Evolutionary conservation across 2,888 invertebrate species (phyloP).

Genomic region (Cetonia aurata): DNA sequence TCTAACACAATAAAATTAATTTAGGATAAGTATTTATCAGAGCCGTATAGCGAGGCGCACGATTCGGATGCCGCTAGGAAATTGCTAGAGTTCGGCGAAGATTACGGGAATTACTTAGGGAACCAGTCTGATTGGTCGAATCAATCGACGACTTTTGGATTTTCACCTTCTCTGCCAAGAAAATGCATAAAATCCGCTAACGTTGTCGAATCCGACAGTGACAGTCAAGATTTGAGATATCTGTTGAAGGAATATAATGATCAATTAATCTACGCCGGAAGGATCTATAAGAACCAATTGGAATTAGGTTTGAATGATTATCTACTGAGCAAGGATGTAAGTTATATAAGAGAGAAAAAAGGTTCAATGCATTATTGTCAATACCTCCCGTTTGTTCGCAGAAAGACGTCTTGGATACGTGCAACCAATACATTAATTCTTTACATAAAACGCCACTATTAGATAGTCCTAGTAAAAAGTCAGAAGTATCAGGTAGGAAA

Average conservation of each 20-base stretch:
- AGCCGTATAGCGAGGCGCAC: constrained; percentile 88
- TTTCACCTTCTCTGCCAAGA: constrained; percentile 66
- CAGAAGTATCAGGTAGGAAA: constrained; percentile 64
- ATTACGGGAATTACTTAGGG: constrained; percentile 89
- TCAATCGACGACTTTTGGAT: constrained; percentile 74
- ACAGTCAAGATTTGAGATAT: constrained; percentile 62
- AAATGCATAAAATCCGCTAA: constrained; percentile 54
- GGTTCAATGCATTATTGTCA: too few species aligned
- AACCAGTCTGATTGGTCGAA: constrained; percentile 92
- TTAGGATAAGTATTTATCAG: constrained; percentile 92
- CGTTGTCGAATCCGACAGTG: constrained; percentile 62
- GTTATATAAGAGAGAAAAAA: constrained; percentile 51
- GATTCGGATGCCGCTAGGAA: constrained; percentile 88
- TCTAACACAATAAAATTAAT: constrained; percentile 54
- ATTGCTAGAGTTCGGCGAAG: constrained; percentile 89
- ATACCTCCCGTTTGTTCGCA: constrained; percentile 66
- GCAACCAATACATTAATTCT: constrained; percentile 88
- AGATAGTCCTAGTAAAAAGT: constrained; percentile 62
- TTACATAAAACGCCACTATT: constrained; percentile 67
- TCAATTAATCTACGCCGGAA: constrained; percentile 60
- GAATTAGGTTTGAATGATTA: constrained; percentile 60
- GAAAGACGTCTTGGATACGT: constrained; percentile 88
- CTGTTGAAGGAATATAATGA: constrained; percentile 62
- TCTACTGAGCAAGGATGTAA: constrained; percentile 63
- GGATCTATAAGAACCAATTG: constrained; percentile 62